A percentile compares a stretch with the other conserved stretches of the same genome.
phyloP scores from a whole-genome alignment of 2,797 vertebrate species.

The Betta splendens region DNA sequence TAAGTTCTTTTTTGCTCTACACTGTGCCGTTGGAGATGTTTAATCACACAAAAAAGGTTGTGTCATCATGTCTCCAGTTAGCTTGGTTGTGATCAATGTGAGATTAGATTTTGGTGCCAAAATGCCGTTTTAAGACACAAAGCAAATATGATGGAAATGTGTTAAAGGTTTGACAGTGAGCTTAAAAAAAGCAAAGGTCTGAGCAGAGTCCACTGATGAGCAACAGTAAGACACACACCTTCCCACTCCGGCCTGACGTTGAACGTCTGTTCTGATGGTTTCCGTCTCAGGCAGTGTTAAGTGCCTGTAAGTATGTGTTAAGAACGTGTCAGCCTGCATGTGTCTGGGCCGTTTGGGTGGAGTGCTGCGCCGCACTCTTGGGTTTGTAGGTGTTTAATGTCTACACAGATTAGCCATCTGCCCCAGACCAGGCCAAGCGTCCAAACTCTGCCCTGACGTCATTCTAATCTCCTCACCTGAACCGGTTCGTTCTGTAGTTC shows the following conservation, averaged over 20 bases:
- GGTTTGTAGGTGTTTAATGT: constrained; percentile 53
- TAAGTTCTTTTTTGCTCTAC: no score
- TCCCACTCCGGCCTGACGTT: background rate
- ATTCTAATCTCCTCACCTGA: constrained; percentile 73
- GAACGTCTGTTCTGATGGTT: background rate
- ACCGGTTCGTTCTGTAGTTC: constrained; percentile 9
- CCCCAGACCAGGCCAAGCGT: constrained; percentile 43
- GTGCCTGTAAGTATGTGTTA: background rate
- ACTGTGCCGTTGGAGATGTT: no score
- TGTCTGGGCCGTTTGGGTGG: constrained; percentile 27
- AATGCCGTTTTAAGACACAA: background rate
- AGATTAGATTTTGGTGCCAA: background rate
- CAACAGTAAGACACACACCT: background rate
- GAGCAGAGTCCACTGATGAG: no score
- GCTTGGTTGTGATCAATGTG: background rate
- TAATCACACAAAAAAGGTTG: no score
- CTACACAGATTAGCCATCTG: constrained; percentile 78
- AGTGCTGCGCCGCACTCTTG: constrained; percentile 16
- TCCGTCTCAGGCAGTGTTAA: background rate
- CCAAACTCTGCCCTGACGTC: constrained; percentile 66
- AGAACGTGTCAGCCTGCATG: constrained; percentile 13
- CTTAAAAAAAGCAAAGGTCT: no score
- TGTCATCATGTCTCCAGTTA: background rate
- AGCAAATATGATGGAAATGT: background rate
- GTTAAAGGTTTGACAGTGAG: no score